A percentile compares a stretch with the other conserved stretches of the same genome.
Evolutionary conservation across 2,888 invertebrate genomes (phyloP).

Genomic region (Tetheella fluctuosa): DNA sequence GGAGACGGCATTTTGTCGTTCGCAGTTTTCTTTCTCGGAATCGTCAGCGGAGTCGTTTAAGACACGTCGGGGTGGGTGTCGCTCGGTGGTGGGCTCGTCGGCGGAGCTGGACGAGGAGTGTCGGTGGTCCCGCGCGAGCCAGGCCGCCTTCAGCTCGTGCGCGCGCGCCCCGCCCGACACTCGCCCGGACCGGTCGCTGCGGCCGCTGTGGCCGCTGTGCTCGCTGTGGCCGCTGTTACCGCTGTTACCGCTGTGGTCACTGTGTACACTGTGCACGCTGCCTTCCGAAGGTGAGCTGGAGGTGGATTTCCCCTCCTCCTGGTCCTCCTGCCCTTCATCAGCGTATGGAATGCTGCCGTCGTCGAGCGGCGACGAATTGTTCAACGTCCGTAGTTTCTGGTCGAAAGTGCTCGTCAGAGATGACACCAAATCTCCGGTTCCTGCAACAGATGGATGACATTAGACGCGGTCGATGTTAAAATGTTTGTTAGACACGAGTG

Average conservation of each 20-base stretch:
- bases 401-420: conserved; percentile 94
- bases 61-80: conserved; percentile 43
- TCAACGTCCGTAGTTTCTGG: conserved; percentile 90
- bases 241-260: conserved; percentile 23
- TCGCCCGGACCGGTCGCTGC: conserved; percentile 29
- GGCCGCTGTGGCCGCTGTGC: conserved; percentile 9
- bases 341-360: conserved; percentile 89
- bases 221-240: conserved; percentile 26
- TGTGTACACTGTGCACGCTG: conserved; percentile 40
- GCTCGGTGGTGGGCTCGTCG: conserved; percentile 54
- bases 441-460: conserved; percentile 81
- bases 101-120: conserved; percentile 65
- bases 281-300: conserved; percentile 63
- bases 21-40: conserved; percentile 74
- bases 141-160: conserved; percentile 74
- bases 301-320: conserved; percentile 64
- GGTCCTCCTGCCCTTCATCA: conserved; percentile 87
- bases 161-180: conserved; percentile 61
- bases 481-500: conserved; percentile 39
- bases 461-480: conserved; percentile 19
- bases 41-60: conserved; percentile 60
- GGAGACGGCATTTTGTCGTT: conserved; percentile 35
- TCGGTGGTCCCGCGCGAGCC: conserved; percentile 73
- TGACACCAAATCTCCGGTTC: conserved; percentile 92
- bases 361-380: conserved; percentile 87